A percentile compares a stretch with the other conserved stretches of the same genome.
phyloP scores from a whole-genome alignment of 1,140 invertebrate genomes.

The Drosophila gunungcola region DNA sequence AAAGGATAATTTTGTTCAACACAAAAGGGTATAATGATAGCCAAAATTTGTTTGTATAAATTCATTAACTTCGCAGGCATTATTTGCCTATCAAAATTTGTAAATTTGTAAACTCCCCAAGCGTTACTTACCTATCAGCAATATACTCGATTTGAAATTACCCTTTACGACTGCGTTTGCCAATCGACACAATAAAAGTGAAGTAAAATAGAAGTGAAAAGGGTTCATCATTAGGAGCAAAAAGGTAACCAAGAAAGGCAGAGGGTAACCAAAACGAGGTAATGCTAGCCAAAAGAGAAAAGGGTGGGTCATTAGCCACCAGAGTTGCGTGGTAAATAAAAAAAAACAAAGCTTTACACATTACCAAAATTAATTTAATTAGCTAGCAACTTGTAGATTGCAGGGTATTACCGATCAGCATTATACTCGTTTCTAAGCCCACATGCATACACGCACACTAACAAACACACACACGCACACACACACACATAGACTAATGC shows the following conservation, averaged over 20 bases:
- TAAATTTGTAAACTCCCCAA: too few species aligned
- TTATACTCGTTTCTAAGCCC: not conserved
- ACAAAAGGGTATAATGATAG: not conserved
- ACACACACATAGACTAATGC: not conserved
- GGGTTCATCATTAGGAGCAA: not conserved
- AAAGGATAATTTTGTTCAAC: not conserved
- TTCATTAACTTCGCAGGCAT: too few species aligned
- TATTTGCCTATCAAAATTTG: too few species aligned
- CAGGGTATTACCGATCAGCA: constrained; percentile 1
- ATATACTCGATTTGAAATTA: too few species aligned
- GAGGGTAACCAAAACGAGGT: not conserved
- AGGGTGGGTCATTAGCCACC: not conserved
- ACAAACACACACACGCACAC: not conserved
- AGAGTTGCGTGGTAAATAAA: not conserved
- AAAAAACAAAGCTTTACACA: not conserved
- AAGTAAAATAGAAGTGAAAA: not conserved
- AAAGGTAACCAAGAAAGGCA: not conserved
- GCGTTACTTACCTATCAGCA: too few species aligned
- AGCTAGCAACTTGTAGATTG: not conserved
- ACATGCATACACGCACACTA: not conserved
- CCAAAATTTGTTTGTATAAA: too few species aligned
- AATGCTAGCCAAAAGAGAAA: not conserved
- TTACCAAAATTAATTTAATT: constrained; percentile 2
- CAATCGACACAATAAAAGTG: too few species aligned
- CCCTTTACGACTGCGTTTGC: too few species aligned